Base-by-base conservation (phyloP, 2,797 vertebrate species). In the Parambassis ranga region DNA sequence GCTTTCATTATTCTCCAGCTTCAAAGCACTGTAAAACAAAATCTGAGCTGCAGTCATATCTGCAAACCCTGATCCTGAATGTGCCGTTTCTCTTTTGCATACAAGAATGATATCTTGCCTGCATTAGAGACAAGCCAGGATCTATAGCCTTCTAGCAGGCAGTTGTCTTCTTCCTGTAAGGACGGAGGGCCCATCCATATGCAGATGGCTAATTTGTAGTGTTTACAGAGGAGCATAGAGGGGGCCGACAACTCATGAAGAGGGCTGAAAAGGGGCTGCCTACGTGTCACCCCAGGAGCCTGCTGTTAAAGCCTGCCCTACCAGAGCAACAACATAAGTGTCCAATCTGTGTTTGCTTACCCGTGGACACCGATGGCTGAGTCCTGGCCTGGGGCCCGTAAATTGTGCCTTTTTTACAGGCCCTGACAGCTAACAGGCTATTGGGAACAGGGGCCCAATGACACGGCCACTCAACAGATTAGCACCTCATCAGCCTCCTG, bases 401-500 rank as follows among this genome's bases (percentile, higher is more conserved):
- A 93, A 93, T 92, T 87, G 82, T 79, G 70, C 74, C 81, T 76
- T 80, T 82, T 89, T 86, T 78, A 92, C 90, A 86, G 88, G 87
- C 76, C 73, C 80, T 78, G 88, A 90, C 86, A 90, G 90, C 90
- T 91, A 86, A 83, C 87, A 89, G 87, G 83, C 89, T 84, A 92
- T 92, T 92, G 90, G 90, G 87, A 91, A 89, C 82, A 64, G 80
- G 79, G 72, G 81, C 83, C 90, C 92, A 92, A 90, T 90, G 90
- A 83, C 73, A 39, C 79, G 49, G 77, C 77, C 87, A 84, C 85
- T 90, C 87, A 87, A 88, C 89, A 87, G 90, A 94, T 98, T 97
- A 95, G 84, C 94, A 95, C 93, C 94, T 96, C 95, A 92, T 98
- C 94, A 95, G 87, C 92, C 93, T 91, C 96, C 96, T 89, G 90